A percentile compares a stretch with the other conserved stretches of the same genome.
Evolutionary conservation across 2,797 vertebrate genomes (phyloP).

Genomic region (Rhinophrynus dorsalis): DNA sequence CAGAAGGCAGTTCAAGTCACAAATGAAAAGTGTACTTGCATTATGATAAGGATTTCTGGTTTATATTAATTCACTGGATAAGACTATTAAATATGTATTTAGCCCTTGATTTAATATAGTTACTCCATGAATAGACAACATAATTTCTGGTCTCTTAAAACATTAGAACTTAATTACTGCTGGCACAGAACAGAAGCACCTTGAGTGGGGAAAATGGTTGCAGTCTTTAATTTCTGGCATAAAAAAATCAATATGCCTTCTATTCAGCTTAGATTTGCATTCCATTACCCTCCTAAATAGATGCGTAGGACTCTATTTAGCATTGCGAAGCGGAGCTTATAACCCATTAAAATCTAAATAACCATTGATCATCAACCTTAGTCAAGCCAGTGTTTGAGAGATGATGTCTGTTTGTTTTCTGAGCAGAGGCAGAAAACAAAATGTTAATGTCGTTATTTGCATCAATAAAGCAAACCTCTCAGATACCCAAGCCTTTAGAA

Average conservation of each 20-base stretch:
- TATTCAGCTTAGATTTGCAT: conserved; percentile 52
- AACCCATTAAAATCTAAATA: conserved; percentile 45
- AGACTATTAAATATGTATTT: conserved; percentile 46
- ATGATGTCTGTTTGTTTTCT: conserved; percentile 29
- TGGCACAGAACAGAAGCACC: conserved; percentile 49
- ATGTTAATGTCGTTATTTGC: conserved; percentile 34
- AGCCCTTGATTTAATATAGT: conserved; percentile 43
- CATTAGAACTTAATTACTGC: conserved; percentile 56
- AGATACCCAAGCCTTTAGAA: conserved; percentile 1
- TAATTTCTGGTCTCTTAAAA: conserved; percentile 54
- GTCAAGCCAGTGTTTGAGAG: conserved; percentile 32
- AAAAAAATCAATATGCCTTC: conserved; percentile 54
- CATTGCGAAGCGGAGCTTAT: conserved; percentile 42
- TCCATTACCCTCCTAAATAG: conserved; percentile 55
- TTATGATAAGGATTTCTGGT: conserved; percentile 24
- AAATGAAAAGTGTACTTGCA: conserved; percentile 40
- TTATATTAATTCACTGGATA: conserved; percentile 36
- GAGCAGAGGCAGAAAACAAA: conserved; percentile 22
- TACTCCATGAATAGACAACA: conserved; percentile 41
- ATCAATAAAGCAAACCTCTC: conserved; percentile 18
- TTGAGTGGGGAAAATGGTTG: conserved; percentile 49
- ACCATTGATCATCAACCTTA: conserved; percentile 42
- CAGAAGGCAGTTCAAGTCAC: conserved; percentile 27
- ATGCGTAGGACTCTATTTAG: conserved; percentile 55
- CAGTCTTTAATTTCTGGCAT: conserved; percentile 55